Base-by-base conservation (phyloP, 2,888 invertebrate genomes). In the Ctena decussata region DNA sequence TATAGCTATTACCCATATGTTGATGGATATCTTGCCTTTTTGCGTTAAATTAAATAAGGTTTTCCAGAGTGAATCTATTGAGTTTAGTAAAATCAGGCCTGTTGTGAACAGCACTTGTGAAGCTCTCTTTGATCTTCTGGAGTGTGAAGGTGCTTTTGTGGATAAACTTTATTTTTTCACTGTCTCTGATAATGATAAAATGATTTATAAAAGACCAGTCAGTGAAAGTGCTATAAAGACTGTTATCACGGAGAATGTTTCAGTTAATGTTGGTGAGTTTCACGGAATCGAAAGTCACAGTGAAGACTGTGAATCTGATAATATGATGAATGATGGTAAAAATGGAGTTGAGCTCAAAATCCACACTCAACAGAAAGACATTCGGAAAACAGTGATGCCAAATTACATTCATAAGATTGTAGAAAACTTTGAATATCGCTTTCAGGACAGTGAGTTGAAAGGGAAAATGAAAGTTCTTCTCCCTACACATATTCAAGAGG, bases 21-120 rank as follows among this genome's bases (percentile, higher is more conserved):
- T 90, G 49, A 82, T 90, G 86, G 88, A 90, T 46, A 78, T 88
- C 8, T 60, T 85, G 3, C 87, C 89, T 24, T 79, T 84, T 37
- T 53, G 85, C 12, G 53, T 69, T 2, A 69, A 76, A 11, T 32
- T 89, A 0, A 53, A 60, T 5, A 80, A 82, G 35, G 72, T 71
- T 18, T 87, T 85, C 69, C 74, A 89, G 53, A 27, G 24, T 32
- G 65, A 86, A 27, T 37, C 39, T 37, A 8, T 84, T 21, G 84
- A 86, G 39, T 87, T 86, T n/a, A 83, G 77, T 53, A 69, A n/a
- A 15, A 78, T 90, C 0, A 32, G 35, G 57, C 83, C 85, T 27
- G 39, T 77, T 21, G 75, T 88, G 15, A 12, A 32, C 12, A 82
- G 80, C 30, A 83, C 83, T 37, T 76, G 82, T 65, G 86, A 84